Evolutionary conservation across 2,113 vertebrate species (phyloP).

Genomic region (Tragelaphus strepsiceros): DNA sequence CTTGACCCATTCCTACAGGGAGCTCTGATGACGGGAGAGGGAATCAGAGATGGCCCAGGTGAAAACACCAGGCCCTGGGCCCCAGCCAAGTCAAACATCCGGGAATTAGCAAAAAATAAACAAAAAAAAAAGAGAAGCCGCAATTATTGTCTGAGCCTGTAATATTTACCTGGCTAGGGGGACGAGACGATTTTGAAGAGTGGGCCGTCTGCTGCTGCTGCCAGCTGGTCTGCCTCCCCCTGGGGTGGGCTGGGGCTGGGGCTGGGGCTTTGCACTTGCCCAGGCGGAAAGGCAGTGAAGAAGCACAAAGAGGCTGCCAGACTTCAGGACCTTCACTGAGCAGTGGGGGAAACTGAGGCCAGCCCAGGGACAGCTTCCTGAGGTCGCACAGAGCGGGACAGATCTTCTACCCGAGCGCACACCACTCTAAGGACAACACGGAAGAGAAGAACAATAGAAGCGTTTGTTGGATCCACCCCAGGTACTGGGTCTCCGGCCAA

Average conservation of each 20-base stretch:
- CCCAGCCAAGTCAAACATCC: conserved; percentile 42
- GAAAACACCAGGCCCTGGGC: background rate
- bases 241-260: fast-evolving
- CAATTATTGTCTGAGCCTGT: background rate
- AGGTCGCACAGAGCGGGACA: background rate
- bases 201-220: fast-evolving
- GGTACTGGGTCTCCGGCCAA: background rate
- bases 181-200: background rate
- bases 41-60: background rate
- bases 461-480: fast-evolving
- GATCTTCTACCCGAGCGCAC: background rate
- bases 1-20: background rate
- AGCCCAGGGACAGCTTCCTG: background rate
- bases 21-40: background rate
- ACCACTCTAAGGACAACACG: fast-evolving
- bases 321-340: background rate
- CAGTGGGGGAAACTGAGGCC: background rate
- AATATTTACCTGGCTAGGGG: background rate
- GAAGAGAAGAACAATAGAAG: too few species aligned
- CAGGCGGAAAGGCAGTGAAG: background rate
- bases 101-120: conserved; percentile 37
- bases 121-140: background rate
- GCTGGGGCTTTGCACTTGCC: fast-evolving
- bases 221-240: background rate
- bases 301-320: background rate